A percentile compares a stretch with the other conserved stretches of the same genome.
These are phyloP conservation scores for Sinocyclocheilus rhinocerous DNA, from an alignment of 2,113 vertebrate species.

Conservation along the genomic window DNA sequence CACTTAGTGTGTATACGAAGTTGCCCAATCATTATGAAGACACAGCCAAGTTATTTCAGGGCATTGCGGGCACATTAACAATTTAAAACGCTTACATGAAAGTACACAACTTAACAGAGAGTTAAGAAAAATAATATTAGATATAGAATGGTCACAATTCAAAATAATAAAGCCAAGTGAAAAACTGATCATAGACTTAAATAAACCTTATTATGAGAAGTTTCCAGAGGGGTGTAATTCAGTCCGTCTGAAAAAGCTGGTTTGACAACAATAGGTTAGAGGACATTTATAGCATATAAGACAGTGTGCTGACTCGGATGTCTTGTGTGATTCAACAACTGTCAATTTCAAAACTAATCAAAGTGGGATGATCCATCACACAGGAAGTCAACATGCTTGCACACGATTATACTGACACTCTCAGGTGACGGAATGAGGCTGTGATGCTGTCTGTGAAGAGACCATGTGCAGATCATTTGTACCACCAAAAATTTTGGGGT, in stretches of 20 bases:
- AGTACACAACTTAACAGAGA: no score
- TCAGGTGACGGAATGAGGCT: background rate
- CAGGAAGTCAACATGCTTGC: slow-evolving; percentile 4
- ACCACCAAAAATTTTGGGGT: no score
- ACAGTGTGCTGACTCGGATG: background rate
- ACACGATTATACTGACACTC: background rate
- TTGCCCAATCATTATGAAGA: background rate
- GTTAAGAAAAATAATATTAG: no score
- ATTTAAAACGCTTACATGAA: no score
- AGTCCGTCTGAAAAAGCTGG: no score
- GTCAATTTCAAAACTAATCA: slow-evolving; percentile 13
- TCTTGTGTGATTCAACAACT: slow-evolving; percentile 22
- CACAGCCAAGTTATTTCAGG: background rate
- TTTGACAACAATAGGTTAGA: background rate
- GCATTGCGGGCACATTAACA: background rate
- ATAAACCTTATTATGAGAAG: no score
- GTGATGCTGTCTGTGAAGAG: background rate
- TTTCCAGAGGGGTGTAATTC: no score
- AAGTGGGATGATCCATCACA: background rate
- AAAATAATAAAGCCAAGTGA: no score
- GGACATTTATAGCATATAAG: background rate
- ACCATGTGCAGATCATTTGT: no score
- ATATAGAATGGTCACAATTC: no score
- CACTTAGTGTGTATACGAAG: background rate
- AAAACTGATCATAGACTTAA: no score